These are phyloP conservation scores for Agonopterix subpropinquella DNA, from an alignment of 2,888 invertebrate species.

Conservation along the genomic window DNA sequence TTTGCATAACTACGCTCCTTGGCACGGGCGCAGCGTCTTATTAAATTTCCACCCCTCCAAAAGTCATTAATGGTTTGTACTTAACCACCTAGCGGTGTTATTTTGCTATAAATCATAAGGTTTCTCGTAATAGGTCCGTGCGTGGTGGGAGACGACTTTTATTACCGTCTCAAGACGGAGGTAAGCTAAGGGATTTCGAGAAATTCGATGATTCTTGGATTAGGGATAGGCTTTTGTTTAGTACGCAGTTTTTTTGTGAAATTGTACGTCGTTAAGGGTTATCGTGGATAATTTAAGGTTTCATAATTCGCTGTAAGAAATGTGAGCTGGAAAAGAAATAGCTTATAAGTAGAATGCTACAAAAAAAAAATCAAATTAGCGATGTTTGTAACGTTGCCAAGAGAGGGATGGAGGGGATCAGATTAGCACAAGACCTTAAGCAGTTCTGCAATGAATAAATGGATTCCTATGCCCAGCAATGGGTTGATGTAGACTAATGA, in stretches of 20 bases:
- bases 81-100: constrained; percentile 67
- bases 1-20: constrained; percentile 73
- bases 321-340: too few species aligned
- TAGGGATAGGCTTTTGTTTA: constrained; percentile 36
- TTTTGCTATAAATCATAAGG: constrained; percentile 68
- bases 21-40: constrained; percentile 64
- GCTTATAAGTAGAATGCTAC: too few species aligned
- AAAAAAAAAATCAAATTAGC: too few species aligned
- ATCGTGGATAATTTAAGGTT: too few species aligned
- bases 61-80: constrained; percentile 73
- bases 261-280: constrained; percentile 8
- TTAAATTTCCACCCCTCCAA: constrained; percentile 72
- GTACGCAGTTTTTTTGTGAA: constrained; percentile 32
- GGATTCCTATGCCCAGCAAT: too few species aligned
- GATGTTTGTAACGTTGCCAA: too few species aligned
- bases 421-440: too few species aligned
- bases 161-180: constrained; percentile 54
- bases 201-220: constrained; percentile 25
- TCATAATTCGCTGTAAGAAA: too few species aligned
- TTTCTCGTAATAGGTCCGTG: constrained; percentile 35
- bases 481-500: too few species aligned
- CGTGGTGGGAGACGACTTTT: constrained; percentile 47
- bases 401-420: too few species aligned
- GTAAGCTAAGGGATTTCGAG: constrained; percentile 42
- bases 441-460: too few species aligned